Evolutionary conservation across 2,888 invertebrate species (phyloP).

Genomic region (Pollenia labialis): DNA sequence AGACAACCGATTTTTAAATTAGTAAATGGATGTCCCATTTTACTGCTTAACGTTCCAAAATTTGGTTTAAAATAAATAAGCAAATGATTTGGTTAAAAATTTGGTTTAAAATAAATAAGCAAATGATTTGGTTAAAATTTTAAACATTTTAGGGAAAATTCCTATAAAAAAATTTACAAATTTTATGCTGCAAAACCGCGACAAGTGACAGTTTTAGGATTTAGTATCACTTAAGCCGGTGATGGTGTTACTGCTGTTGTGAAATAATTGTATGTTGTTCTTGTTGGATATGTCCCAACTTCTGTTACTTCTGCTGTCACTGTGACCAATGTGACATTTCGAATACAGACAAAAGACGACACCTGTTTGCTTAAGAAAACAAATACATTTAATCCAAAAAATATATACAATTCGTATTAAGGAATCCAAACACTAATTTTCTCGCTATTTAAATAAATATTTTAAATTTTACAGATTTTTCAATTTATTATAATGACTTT

Average conservation of each 20-base stretch:
- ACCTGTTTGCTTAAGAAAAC: constrained; percentile 53
- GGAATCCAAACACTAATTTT: not conserved
- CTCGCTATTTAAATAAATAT: not conserved
- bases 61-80: no score
- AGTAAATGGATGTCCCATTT: no score
- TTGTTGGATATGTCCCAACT: constrained; percentile 12
- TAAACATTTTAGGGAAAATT: no score
- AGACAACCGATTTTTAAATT: no score
- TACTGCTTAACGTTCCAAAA: no score
- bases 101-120: no score
- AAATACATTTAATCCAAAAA: constrained; percentile 36
- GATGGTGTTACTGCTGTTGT: constrained; percentile 38
- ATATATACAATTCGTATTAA: not conserved
- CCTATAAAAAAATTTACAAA: no score
- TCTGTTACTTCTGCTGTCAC: constrained; percentile 35
- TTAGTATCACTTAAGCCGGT: constrained; percentile 1
- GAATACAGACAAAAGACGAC: constrained; percentile 23
- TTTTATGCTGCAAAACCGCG: not conserved
- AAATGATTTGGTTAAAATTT: no score
- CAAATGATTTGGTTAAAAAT: no score
- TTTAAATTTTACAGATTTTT: constrained; percentile 48
- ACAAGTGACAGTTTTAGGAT: not conserved
- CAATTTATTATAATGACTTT: constrained; percentile 23
- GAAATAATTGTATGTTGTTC: not conserved
- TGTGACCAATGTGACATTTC: constrained; percentile 45